phyloP scores from a whole-genome alignment of 2,797 vertebrate species.

The Lacerta bilineata region DNA sequence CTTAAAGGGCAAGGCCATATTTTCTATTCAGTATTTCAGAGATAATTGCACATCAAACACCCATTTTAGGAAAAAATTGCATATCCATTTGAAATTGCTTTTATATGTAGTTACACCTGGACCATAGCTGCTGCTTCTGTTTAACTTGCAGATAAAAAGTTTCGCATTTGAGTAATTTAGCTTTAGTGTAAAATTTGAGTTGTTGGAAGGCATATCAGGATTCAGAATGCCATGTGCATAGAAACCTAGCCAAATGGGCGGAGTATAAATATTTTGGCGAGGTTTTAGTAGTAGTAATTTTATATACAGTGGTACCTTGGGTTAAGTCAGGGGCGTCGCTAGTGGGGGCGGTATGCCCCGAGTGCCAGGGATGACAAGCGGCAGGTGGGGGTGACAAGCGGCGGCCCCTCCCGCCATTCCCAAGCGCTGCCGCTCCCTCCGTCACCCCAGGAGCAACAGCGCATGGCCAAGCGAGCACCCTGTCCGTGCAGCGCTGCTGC shows the following conservation, averaged over 20 bases:
- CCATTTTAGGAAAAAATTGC: neutral
- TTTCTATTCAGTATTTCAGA: neutral
- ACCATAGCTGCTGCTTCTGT: neutral
- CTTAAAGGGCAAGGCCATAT: neutral
- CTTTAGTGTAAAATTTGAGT: neutral
- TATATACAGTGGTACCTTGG: no score
- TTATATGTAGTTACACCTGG: neutral
- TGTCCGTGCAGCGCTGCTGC: no score
- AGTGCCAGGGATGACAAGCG: no score
- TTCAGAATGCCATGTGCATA: neutral
- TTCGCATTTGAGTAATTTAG: neutral
- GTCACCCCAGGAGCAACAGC: no score
- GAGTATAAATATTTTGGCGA: no score
- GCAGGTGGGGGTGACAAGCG: no score
- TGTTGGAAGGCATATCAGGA: neutral
- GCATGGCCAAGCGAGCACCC: no score
- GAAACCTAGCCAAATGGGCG: neutral
- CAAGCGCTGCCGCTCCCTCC: no score
- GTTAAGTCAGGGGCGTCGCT: no score
- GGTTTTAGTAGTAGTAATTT: no score
- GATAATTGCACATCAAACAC: neutral
- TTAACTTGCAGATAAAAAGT: neutral
- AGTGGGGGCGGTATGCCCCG: no score
- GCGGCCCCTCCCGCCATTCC: no score
- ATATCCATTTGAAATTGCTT: neutral